Evolutionary conservation across 1,140 invertebrate genomes (phyloP).

Genomic region (Teleogryllus occipitalis): DNA sequence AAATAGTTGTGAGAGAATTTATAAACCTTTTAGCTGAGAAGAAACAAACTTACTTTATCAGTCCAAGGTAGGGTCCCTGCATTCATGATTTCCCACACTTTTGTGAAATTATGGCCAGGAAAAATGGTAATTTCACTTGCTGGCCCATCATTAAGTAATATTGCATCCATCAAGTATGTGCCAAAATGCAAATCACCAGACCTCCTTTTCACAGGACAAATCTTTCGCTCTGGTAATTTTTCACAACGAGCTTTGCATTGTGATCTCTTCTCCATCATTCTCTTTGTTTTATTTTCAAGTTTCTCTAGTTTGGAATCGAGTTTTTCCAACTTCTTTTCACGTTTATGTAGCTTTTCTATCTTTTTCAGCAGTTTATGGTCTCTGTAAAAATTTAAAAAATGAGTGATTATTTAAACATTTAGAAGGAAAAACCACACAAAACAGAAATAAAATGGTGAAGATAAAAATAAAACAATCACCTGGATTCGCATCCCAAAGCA

Average conservation of each 20-base stretch:
- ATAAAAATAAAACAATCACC: background rate
- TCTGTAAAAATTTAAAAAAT: slow-evolving; percentile 17
- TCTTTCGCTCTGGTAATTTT: slow-evolving; percentile 10
- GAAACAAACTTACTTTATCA: slow-evolving; percentile 26
- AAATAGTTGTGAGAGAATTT: background rate
- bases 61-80: slow-evolving; percentile 32
- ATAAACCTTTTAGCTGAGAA: too few species aligned
- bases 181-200: background rate
- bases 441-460: background rate
- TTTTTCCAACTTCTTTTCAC: slow-evolving; percentile 31
- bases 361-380: slow-evolving; percentile 26
- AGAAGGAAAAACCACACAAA: background rate
- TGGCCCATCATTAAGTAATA: slow-evolving; percentile 23
- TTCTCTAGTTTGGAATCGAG: slow-evolving; percentile 33
- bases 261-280: slow-evolving; percentile 33
- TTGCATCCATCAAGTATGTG: slow-evolving; percentile 30
- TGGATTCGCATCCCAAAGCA: slow-evolving; percentile 10
- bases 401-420: background rate
- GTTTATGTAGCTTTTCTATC: slow-evolving; percentile 25
- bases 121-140: slow-evolving; percentile 28
- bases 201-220: background rate
- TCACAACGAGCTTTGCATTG: slow-evolving; percentile 8
- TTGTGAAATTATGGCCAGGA: slow-evolving; percentile 32
- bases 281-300: slow-evolving; percentile 34
- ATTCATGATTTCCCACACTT: slow-evolving; percentile 35